Evolutionary conservation across 2,797 vertebrate species (phyloP).

Genomic region (Pachyuromys duprasi): DNA sequence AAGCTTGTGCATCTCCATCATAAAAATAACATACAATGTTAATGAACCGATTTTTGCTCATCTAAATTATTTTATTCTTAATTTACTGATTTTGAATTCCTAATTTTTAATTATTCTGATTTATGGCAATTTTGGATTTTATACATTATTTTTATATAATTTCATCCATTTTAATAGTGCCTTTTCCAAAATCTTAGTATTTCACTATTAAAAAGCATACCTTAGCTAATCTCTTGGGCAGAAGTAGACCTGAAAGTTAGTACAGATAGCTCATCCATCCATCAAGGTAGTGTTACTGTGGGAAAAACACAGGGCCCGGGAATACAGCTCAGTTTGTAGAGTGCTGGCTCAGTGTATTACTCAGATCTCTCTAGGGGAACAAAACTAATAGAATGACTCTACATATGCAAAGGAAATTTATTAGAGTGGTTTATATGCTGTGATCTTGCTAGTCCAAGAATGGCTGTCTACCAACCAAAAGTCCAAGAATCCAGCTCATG

Average conservation of each 20-base stretch:
- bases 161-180: background rate
- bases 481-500: background rate
- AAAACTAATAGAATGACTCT: background rate
- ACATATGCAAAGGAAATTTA: background rate
- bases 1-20: slow-evolving; percentile 17
- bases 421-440: background rate
- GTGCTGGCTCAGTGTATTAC: background rate
- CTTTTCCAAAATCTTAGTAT: slow-evolving; percentile 44
- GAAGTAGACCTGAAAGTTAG: background rate
- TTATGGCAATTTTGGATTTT: slow-evolving; percentile 19
- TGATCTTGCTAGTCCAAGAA: background rate
- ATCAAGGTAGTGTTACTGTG: background rate
- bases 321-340: background rate
- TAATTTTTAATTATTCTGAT: slow-evolving; percentile 29
- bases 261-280: background rate
- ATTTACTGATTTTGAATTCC: slow-evolving; percentile 45
- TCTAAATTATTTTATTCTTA: slow-evolving; percentile 58
- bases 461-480: background rate
- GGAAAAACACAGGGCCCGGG: background rate
- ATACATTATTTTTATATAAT: background rate
- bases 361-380: background rate
- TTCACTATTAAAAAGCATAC: background rate
- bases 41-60: slow-evolving; percentile 55
- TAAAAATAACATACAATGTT: background rate
- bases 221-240: background rate